Evolutionary conservation across 1,140 invertebrate species (phyloP), one percentile per base, ranked within the genome.

Genomic region (Centruroides sculpturatus): DNA sequence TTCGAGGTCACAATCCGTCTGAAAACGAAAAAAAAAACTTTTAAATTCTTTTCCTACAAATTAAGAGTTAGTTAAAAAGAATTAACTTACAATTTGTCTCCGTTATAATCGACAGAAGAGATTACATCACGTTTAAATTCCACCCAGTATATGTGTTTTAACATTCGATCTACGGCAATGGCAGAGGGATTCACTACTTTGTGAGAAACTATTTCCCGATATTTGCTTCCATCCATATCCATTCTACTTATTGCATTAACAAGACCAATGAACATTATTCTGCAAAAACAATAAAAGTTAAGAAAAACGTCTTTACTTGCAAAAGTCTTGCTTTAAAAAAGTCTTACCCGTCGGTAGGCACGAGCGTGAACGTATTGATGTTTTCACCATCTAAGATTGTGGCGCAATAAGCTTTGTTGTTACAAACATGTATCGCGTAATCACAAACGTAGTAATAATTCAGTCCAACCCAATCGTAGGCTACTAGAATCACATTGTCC

Each of bases 141-240:
- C 13, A 72, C 76, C 78, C 78, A 79, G 71, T 71, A 74, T 5
- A 75, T 58, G 51, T 70, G 61, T 11, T 76, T 66, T 11, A 74
- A 74, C 55, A 75, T 73, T 55, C 74, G 72, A 63, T 79, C 78
- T 34, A 79, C 72, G 6, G 78, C 73, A 6, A 79, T 65, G 3
- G 74, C 74, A 61, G 75, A 76, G 5, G 78, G 78, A 74, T 74
- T 77, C 50, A 73, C 74, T 6, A 79, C 64, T 61, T 77, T 76
- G 3, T 74, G 53, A 5, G 46, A 13, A 0, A 94, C 85, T 7
- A 95, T 85, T 0, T 79, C 0, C 84, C 76, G 61, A 83, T 80
- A 0, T 86, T 88, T 4, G 90, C 91, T 69, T 93, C 90, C 90
- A 94, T 92, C 61, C 92, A 87, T 0, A 89, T 86, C 47, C 89